A percentile compares a stretch with the other conserved stretches of the same genome.
Evolutionary conservation across 1,140 invertebrate species (phyloP).

Genomic region (Sycophaga agraensis): DNA sequence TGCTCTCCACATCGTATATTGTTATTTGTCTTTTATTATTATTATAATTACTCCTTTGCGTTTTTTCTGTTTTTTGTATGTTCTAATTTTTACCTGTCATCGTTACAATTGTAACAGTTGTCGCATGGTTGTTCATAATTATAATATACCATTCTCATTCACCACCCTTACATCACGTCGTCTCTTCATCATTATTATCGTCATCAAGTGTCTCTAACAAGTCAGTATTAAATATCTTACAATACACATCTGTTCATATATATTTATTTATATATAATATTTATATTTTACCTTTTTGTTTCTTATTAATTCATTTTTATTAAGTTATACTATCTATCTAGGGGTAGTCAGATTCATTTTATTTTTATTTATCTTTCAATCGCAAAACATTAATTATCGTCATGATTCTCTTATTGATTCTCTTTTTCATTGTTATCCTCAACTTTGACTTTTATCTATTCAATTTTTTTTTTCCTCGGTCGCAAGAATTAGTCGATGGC

Average conservation of each 20-base stretch:
- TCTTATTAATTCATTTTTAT: slow-evolving; percentile 38
- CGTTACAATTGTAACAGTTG: slow-evolving; percentile 33
- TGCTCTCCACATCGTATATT: slow-evolving; percentile 25
- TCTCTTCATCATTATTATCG: slow-evolving; percentile 5
- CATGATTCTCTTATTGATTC: neutral
- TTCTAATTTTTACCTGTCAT: slow-evolving; percentile 10
- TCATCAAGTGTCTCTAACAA: slow-evolving; percentile 41
- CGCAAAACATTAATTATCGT: slow-evolving; percentile 19
- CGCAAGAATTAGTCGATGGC: slow-evolving; percentile 23
- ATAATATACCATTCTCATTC: slow-evolving; percentile 27
- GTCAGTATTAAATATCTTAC: slow-evolving; percentile 54
- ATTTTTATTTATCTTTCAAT: slow-evolving; percentile 17
- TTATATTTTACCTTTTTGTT: slow-evolving; percentile 43
- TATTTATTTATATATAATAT: slow-evolving; percentile 46
- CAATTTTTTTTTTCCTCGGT: neutral
- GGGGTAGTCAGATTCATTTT: slow-evolving; percentile 46
- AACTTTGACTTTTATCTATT: slow-evolving; percentile 14
- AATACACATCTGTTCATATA: slow-evolving; percentile 50
- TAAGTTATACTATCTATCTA: slow-evolving; percentile 50
- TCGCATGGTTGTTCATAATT: slow-evolving; percentile 33
- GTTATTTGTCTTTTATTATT: slow-evolving; percentile 11
- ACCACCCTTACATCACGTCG: slow-evolving; percentile 9
- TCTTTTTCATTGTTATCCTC: slow-evolving; percentile 19
- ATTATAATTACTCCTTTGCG: neutral
- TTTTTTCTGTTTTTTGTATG: neutral